Evolutionary conservation across 2,797 vertebrate genomes (phyloP).

Genomic region (Sparidentex hasta): DNA sequence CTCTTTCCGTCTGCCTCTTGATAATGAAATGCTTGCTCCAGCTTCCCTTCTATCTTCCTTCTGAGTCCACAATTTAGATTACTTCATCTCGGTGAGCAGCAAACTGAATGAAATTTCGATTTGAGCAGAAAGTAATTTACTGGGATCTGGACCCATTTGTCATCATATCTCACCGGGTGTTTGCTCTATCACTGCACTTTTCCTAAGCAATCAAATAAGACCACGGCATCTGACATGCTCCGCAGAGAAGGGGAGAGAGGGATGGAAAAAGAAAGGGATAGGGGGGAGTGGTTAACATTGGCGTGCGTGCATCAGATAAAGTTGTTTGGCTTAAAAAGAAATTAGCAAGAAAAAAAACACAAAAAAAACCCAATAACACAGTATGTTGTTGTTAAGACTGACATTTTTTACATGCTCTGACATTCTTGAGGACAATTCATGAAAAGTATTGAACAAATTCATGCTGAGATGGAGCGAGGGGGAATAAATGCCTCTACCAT

Average conservation of each 20-base stretch:
- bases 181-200: conserved; percentile 99
- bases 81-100: conserved; percentile 99
- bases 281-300: conserved; percentile 66
- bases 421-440: conserved; percentile 38
- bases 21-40: conserved; percentile 99
- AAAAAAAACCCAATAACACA: not conserved
- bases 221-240: conserved; percentile 99
- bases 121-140: conserved; percentile 99
- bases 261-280: conserved; percentile 60
- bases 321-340: conserved; percentile 63
- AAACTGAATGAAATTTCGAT: conserved; percentile 99
- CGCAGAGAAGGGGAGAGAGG: conserved; percentile 76
- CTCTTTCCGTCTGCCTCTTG: conserved; percentile 89
- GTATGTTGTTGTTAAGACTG: not conserved
- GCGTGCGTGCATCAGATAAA: conserved; percentile 67
- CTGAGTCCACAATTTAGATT: conserved; percentile 99
- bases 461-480: conserved; percentile 29
- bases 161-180: conserved; percentile 99
- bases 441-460: conserved; percentile 66
- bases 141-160: conserved; percentile 99
- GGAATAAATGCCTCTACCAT: conserved; percentile 45
- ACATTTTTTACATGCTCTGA: conserved; percentile 11
- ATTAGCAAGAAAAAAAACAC: conserved; percentile 41
- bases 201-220: conserved; percentile 99
- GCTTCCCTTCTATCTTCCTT: conserved; percentile 99